Conservation (phyloP, 2,797 vertebrate species). For the Sebastes glaucus region DNA sequence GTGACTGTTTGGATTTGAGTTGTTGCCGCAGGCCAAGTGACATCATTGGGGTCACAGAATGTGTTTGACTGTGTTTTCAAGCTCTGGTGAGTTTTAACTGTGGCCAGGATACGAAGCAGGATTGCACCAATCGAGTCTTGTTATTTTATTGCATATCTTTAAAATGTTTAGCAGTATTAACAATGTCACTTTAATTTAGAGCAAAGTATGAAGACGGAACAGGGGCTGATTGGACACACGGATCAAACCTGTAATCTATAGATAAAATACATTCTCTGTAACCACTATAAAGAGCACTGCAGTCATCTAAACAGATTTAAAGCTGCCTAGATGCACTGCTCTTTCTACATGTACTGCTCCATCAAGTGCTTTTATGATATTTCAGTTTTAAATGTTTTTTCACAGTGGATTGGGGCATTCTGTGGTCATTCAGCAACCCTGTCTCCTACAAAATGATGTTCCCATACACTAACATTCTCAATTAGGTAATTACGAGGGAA, state of each 20-base stretch:
- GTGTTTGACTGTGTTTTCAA: slow-evolving; percentile 1
- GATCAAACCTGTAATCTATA: neutral
- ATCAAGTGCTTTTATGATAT: neutral
- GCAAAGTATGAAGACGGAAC: neutral
- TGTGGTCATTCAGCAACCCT: neutral
- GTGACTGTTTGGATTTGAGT: neutral
- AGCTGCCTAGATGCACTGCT: neutral
- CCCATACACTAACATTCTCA: too few relatives aligned
- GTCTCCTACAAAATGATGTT: too few relatives aligned
- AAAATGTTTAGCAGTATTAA: slow-evolving; percentile 4
- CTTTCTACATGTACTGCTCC: neutral
- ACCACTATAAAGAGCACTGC: neutral
- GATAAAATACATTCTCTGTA: neutral
- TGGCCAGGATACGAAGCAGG: neutral
- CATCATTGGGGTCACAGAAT: neutral
- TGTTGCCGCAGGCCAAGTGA: neutral
- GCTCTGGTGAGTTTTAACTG: neutral
- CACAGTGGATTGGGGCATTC: neutral
- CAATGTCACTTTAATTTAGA: neutral
- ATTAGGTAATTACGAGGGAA: too few relatives aligned
- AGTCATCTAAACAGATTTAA: neutral
- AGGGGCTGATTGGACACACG: neutral
- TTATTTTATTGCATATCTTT: neutral
- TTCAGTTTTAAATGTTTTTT: neutral
- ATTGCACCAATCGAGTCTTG: neutral